These are phyloP conservation scores for Poeciliopsis occidentalis DNA, from an alignment of 2,113 vertebrate genomes.

Conservation along the genomic window DNA sequence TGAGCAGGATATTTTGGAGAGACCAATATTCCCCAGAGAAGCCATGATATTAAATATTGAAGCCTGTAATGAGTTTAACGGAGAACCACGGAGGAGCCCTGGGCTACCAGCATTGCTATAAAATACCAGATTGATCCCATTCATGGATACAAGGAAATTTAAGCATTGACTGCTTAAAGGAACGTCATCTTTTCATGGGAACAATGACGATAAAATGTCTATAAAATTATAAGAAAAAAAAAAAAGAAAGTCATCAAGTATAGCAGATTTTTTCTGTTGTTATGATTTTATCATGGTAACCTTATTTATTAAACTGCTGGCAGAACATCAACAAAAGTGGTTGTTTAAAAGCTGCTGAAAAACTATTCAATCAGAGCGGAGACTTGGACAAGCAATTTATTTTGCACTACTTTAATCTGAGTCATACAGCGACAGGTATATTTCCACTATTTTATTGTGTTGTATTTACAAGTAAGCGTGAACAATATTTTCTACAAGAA, in stretches of 20 bases:
- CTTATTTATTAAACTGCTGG: neutral
- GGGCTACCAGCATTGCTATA: constrained; percentile 21
- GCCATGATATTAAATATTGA: constrained; percentile 17
- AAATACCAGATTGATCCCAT: constrained; percentile 27
- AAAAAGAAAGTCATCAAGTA: neutral
- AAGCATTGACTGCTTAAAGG: constrained; percentile 19
- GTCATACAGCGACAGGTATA: constrained; percentile 14
- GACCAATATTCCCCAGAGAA: constrained; percentile 40
- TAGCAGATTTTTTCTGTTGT: neutral
- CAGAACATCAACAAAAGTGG: neutral
- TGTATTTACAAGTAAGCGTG: neutral
- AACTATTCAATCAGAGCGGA: neutral
- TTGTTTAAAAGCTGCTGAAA: neutral
- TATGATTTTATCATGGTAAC: neutral
- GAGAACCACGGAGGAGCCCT: constrained; percentile 15
- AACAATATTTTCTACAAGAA: constrained; percentile 13
- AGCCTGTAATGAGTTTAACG: constrained; percentile 51
- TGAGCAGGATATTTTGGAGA: constrained; percentile 14
- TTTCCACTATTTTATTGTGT: constrained; percentile 7
- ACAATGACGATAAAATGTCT: neutral
- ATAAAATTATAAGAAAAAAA: neutral
- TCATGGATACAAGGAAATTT: constrained; percentile 19
- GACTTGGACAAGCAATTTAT: neutral
- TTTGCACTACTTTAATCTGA: constrained; percentile 35
- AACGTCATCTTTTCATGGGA: constrained; percentile 13